phyloP scores from a whole-genome alignment of 1,140 invertebrate genomes.

The Pararge aegeria region DNA sequence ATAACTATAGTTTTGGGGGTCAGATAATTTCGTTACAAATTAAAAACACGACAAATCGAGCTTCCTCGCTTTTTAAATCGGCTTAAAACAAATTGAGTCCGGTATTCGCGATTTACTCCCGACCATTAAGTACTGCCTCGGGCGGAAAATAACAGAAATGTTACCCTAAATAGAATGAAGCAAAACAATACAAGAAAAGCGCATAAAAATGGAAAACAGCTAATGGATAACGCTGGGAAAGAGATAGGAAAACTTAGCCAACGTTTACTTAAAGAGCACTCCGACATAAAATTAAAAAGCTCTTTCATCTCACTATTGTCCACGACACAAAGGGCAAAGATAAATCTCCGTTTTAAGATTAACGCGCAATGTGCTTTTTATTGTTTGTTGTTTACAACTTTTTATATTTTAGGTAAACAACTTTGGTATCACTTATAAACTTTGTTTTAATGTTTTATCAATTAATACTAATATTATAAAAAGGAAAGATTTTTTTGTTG shows the following conservation, averaged over 20 bases:
- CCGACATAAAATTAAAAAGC: slow-evolving; percentile 45
- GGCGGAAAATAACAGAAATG: background rate
- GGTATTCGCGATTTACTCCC: too few species aligned
- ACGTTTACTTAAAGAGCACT: slow-evolving; percentile 27
- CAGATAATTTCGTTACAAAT: too few species aligned
- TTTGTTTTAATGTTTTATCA: too few species aligned
- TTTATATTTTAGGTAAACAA: too few species aligned
- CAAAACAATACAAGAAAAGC: slow-evolving; percentile 10
- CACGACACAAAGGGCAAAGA: slow-evolving; percentile 33
- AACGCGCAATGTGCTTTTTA: background rate
- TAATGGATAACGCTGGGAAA: slow-evolving; percentile 15
- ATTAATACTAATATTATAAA: too few species aligned
- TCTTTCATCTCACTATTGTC: slow-evolving; percentile 37
- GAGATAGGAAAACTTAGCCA: slow-evolving; percentile 29
- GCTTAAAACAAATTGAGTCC: too few species aligned
- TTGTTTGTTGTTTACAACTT: background rate
- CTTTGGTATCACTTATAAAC: too few species aligned
- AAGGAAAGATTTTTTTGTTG: too few species aligned
- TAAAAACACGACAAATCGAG: too few species aligned
- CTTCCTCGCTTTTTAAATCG: too few species aligned
- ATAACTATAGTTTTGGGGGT: too few species aligned
- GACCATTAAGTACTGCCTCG: background rate
- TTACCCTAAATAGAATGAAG: background rate
- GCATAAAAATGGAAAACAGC: slow-evolving; percentile 25
- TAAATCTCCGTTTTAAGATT: slow-evolving; percentile 23